phyloP scores from a whole-genome alignment of 2,888 invertebrate species.

The Acanthosepion esculentum region DNA sequence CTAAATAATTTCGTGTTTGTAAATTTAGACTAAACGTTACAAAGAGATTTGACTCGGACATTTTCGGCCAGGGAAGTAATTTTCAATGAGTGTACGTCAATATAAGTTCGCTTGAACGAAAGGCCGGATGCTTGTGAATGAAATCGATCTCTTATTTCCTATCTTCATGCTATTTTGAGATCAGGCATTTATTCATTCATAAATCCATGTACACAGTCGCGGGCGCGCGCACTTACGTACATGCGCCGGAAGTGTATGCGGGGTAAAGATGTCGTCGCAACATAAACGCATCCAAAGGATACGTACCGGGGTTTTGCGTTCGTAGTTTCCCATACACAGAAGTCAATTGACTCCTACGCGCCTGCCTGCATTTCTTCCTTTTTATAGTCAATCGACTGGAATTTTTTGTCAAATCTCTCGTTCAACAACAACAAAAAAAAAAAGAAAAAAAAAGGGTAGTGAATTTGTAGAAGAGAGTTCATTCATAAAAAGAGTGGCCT shows the following conservation, averaged over 20 bases:
- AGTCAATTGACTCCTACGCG: not conserved
- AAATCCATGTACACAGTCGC: not conserved
- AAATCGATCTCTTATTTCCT: not conserved
- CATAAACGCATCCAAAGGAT: not conserved
- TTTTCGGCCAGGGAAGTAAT: not conserved
- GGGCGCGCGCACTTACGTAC: not conserved
- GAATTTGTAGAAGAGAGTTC: not conserved
- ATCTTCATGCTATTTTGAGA: not conserved
- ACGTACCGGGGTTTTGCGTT: not conserved
- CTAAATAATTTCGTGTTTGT: not conserved
- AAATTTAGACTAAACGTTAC: not conserved
- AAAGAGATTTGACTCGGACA: not conserved
- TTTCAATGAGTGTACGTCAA: not conserved
- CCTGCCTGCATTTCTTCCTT: not conserved
- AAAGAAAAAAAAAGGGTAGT: not conserved
- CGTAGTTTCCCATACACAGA: not conserved
- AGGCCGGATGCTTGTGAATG: not conserved
- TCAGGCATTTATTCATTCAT: conserved; percentile 8
- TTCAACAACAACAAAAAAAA: too few species aligned
- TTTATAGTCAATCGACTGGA: not conserved
- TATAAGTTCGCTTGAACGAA: not conserved
- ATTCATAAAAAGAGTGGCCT: not conserved
- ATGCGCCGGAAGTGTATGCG: not conserved
- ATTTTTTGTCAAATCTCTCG: not conserved
- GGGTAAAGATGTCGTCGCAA: not conserved